Percentiles rank a stretch among this genome's conserved stretches.
Evolutionary conservation across 2,888 invertebrate species (phyloP).

Genomic region (Cephus rjabovi): DNA sequence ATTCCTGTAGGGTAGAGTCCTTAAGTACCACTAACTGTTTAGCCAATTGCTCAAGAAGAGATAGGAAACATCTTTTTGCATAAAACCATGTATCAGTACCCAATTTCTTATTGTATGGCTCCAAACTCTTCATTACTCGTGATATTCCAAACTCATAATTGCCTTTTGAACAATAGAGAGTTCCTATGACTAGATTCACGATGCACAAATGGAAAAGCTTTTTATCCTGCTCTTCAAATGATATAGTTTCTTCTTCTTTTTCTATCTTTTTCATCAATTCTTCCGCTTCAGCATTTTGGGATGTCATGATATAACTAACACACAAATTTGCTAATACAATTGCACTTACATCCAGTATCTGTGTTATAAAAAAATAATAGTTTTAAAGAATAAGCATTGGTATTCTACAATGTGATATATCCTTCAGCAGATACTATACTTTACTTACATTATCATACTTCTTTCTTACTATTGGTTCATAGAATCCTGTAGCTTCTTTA

Average conservation of each 20-base stretch:
- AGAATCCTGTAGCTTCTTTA: slow-evolving; percentile 97
- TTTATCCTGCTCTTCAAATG: slow-evolving; percentile 92
- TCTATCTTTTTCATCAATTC: slow-evolving; percentile 99
- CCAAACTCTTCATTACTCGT: slow-evolving; percentile 95
- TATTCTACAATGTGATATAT: slow-evolving; percentile 1
- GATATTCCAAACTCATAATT: slow-evolving; percentile 99
- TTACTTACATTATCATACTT: slow-evolving; percentile 83
- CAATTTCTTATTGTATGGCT: slow-evolving; percentile 92
- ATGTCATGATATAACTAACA: slow-evolving; percentile 99
- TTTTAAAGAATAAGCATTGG: not conserved
- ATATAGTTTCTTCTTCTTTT: slow-evolving; percentile 94
- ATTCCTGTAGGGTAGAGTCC: slow-evolving; percentile 89
- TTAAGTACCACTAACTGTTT: slow-evolving; percentile 91
- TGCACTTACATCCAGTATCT: slow-evolving; percentile 95
- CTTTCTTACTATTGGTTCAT: slow-evolving; percentile 97
- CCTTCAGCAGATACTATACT: slow-evolving; percentile 1
- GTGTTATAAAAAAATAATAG: slow-evolving; percentile 36
- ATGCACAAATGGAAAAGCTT: slow-evolving; percentile 97
- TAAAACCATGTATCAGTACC: slow-evolving; percentile 99
- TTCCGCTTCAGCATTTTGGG: slow-evolving; percentile 98
- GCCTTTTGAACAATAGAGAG: slow-evolving; percentile 97
- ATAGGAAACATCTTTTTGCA: slow-evolving; percentile 94
- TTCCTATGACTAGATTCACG: slow-evolving; percentile 98
- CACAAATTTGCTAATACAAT: slow-evolving; percentile 98
- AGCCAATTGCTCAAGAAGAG: slow-evolving; percentile 89